A percentile compares a stretch with the other conserved stretches of the same genome.
Evolutionary conservation across 2,113 vertebrate species (phyloP).

Genomic region (human): GRCh38 chr4:7626001-7626500

Average conservation of each 20-base stretch:
- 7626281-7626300: not conserved
- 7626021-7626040: no score
- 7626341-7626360: not conserved
- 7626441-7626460: fast-evolving
- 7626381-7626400: not conserved
- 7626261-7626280: not conserved
- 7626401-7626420: fast-evolving
- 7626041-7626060: no score
- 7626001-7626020: no score
- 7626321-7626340: not conserved
- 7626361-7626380: no score
- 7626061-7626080: no score
- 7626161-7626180: no score
- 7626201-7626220: not conserved
- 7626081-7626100: no score
- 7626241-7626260: no score
- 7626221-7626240: not conserved
- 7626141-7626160: no score
- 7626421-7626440: fast-evolving
- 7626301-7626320: no score
- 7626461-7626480: fast-evolving
- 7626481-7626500: fast-evolving
- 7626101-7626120: no score
- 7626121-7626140: no score
- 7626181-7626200: not conserved